Evolutionary conservation across 2,113 vertebrate species (phyloP), one percentile per base, ranked within the genome.

Genomic region (mouse (Mus musculus)): DNA sequence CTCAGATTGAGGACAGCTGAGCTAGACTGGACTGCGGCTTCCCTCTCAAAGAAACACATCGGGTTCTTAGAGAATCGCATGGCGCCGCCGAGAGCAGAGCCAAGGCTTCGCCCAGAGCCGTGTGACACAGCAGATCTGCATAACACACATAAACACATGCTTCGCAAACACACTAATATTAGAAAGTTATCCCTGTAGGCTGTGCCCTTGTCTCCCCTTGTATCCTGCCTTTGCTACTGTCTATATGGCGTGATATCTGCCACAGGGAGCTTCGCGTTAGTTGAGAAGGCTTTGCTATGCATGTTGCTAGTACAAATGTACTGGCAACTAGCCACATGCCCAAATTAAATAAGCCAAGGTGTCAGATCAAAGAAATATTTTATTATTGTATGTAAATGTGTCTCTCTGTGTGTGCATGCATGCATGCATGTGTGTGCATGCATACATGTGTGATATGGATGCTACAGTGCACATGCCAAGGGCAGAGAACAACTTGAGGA

Each of bases 1-100:
- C 99, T 99, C 97, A 85, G 98, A 98, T 98, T 97, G 99, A 99
- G 99, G 98, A 98, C 99, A 99, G 99, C 99, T 99, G 99, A 99
- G 99, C 98, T 99, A 99, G 99, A 99, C 97, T 99, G 99, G 98
- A 98, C 99, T 96, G 98, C 99, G 98, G 97, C 99, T 99, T 98
- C 99, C 99, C 98, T 99, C 99, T 99, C 99, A 99, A 99, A 99
- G 99, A 98, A 99, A 98, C 98, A 98, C 98, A 97, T 82, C 97
- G 61, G 98, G 97, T 98, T 98, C 99, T 99, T 98, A 98, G 98
- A 98, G 97, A 98, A 99, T 99, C 98, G 98, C 98, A 95, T 98
- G 98, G 98, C 97, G 59, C 95, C 92, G 96, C 92, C 81, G 77
- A 49, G 63, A 97, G 98, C 99, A 98, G 99, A 99, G 98, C 99